Conservation (phyloP, 2,797 vertebrate species). For the Gadopsis marmoratus region DNA sequence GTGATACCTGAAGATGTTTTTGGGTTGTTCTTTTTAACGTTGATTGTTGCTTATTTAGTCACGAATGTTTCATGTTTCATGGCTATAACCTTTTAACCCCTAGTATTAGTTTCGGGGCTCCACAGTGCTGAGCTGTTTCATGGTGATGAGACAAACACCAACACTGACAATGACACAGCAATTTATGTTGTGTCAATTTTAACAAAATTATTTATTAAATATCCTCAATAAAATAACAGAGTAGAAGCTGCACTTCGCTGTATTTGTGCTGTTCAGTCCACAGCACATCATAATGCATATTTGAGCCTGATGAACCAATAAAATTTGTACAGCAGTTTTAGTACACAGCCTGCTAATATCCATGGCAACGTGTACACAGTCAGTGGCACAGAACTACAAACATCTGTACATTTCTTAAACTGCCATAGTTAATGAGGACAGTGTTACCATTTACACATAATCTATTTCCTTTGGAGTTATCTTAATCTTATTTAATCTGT, state of each 20-base stretch:
- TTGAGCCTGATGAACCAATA: not conserved
- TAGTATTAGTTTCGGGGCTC: not conserved
- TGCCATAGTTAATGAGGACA: not conserved
- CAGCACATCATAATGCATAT: not conserved
- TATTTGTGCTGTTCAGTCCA: not conserved
- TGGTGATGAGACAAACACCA: too few species aligned
- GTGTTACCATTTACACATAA: not conserved
- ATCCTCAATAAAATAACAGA: not conserved
- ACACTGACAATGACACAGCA: not conserved
- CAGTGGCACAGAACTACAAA: not conserved
- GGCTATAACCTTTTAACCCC: not conserved
- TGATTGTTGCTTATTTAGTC: not conserved
- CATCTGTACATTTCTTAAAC: not conserved
- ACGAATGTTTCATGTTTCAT: not conserved
- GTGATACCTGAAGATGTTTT: not conserved
- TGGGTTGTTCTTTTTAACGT: not conserved
- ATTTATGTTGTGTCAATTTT: not conserved
- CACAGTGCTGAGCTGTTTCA: not conserved
- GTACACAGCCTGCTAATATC: not conserved
- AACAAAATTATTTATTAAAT: not conserved
- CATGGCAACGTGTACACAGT: not conserved
- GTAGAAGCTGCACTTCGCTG: not conserved
- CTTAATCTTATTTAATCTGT: slow-evolving; percentile 5
- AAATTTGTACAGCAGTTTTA: not conserved
- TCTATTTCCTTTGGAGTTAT: not conserved